These are phyloP conservation scores for Epistrophella euchroma DNA, from an alignment of 2,888 invertebrate genomes.

Conservation along the genomic window DNA sequence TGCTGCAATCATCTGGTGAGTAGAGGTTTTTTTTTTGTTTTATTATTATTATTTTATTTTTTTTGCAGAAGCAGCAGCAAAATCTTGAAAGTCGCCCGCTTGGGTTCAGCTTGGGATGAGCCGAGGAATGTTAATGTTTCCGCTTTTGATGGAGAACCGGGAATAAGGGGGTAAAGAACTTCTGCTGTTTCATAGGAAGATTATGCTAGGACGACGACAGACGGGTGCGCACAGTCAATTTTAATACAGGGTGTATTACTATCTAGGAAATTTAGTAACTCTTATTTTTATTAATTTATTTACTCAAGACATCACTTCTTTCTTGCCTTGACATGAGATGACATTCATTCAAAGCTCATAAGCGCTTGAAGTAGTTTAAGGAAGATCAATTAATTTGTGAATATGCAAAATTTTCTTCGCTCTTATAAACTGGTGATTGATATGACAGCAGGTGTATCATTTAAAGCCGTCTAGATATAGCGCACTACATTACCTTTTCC, in stretches of 20 bases:
- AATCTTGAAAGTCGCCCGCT: conserved; percentile 69
- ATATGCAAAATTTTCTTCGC: too few species aligned
- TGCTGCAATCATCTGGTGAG: conserved; percentile 66
- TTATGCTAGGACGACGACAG: neutral
- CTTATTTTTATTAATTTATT: too few species aligned
- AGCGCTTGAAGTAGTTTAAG: too few species aligned
- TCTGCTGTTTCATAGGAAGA: conserved; percentile 32
- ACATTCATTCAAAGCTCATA: too few species aligned
- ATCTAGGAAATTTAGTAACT: neutral
- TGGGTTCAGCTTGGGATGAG: conserved; percentile 69
- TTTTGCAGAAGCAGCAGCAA: conserved; percentile 42
- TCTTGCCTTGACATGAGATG: too few species aligned
- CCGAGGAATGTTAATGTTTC: conserved; percentile 74
- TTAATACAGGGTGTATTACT: neutral
- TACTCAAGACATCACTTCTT: too few species aligned
- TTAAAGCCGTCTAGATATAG: too few species aligned
- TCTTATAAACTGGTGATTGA: too few species aligned
- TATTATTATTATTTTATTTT: conserved; percentile 27
- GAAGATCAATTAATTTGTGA: too few species aligned
- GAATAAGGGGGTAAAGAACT: conserved; percentile 10
- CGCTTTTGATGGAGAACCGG: conserved; percentile 36
- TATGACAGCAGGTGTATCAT: too few species aligned
- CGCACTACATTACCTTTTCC: too few species aligned
- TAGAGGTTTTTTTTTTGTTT: conserved; percentile 13
- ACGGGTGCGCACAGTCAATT: conserved; percentile 41